Evolutionary conservation across 2,888 invertebrate species (phyloP).

Genomic region (Orchestes rusci): DNA sequence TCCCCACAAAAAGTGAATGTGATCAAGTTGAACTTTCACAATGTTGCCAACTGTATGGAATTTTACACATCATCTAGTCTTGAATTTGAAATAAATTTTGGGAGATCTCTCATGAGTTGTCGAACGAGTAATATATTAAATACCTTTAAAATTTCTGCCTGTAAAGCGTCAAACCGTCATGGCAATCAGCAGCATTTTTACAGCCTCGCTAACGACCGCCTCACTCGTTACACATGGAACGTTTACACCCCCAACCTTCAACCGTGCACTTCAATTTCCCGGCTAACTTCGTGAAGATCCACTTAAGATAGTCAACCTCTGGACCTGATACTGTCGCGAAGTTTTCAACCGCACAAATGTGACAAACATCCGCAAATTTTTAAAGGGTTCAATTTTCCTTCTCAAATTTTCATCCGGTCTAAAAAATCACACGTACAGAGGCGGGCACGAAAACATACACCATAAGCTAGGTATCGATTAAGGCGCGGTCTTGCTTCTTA

Average conservation of each 20-base stretch:
- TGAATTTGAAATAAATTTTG: too few relatives aligned
- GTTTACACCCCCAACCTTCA: slow-evolving; percentile 14
- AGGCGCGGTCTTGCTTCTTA: slow-evolving; percentile 18
- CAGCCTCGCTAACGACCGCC: slow-evolving; percentile 9
- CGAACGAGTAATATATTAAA: too few relatives aligned
- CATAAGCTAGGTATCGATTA: slow-evolving; percentile 19
- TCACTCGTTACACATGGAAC: slow-evolving; percentile 1
- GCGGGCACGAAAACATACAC: slow-evolving; percentile 10
- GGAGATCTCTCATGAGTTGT: too few relatives aligned
- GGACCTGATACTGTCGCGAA: too few relatives aligned
- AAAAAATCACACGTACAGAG: slow-evolving; percentile 27
- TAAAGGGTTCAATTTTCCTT: slow-evolving; percentile 32
- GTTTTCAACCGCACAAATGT: too few relatives aligned
- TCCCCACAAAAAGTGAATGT: too few relatives aligned
- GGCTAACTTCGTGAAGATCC: too few relatives aligned
- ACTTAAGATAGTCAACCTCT: too few relatives aligned
- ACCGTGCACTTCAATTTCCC: too few relatives aligned
- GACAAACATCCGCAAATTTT: slow-evolving; percentile 29
- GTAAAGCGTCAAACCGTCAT: slow-evolving; percentile 1
- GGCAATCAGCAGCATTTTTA: slow-evolving; percentile 3
- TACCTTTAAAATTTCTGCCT: slow-evolving; percentile 1
- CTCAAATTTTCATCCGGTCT: slow-evolving; percentile 15
- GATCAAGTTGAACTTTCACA: too few relatives aligned
- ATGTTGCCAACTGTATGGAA: too few relatives aligned
- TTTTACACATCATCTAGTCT: too few relatives aligned